Conservation (phyloP, 2,888 invertebrate species). For the Tipula lateralis region DNA sequence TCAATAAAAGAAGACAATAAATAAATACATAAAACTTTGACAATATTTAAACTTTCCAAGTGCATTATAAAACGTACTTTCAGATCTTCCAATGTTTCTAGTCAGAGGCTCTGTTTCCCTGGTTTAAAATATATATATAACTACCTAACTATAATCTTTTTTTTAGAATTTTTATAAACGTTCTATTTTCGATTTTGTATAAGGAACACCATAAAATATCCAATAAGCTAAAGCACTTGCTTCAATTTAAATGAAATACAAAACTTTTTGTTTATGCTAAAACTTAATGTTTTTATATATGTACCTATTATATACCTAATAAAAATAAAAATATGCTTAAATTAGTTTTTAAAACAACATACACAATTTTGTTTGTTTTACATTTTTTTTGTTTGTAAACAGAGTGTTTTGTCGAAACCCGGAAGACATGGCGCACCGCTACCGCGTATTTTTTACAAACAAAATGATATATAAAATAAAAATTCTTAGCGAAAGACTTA, state of each 20-base stretch:
- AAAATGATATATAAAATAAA: not conserved
- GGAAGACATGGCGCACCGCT: not conserved
- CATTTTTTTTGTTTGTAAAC: not conserved
- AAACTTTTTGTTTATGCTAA: not conserved
- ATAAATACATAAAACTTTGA: not conserved
- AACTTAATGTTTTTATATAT: not conserved
- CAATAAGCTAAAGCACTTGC: not conserved
- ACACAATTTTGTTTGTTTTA: not conserved
- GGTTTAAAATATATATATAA: not conserved
- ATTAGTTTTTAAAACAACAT: not conserved
- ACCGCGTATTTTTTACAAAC: not conserved
- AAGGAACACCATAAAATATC: not conserved
- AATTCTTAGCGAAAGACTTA: not conserved
- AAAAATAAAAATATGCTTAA: slow-evolving; percentile 6
- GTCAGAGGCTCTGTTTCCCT: not conserved
- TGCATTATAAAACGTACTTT: not conserved
- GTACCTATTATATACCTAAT: not conserved
- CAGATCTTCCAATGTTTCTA: not conserved
- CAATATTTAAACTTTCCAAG: not conserved
- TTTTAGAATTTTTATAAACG: not conserved
- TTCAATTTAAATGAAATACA: not conserved
- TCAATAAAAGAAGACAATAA: not conserved
- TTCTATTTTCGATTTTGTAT: not conserved
- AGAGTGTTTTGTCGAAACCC: not conserved
- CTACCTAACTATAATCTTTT: not conserved